These are phyloP conservation scores for Hydractinia symbiolongicarpus DNA, from an alignment of 30 jellyfish, hydroid and myxozoan genomes.

Conservation along the genomic window DNA sequence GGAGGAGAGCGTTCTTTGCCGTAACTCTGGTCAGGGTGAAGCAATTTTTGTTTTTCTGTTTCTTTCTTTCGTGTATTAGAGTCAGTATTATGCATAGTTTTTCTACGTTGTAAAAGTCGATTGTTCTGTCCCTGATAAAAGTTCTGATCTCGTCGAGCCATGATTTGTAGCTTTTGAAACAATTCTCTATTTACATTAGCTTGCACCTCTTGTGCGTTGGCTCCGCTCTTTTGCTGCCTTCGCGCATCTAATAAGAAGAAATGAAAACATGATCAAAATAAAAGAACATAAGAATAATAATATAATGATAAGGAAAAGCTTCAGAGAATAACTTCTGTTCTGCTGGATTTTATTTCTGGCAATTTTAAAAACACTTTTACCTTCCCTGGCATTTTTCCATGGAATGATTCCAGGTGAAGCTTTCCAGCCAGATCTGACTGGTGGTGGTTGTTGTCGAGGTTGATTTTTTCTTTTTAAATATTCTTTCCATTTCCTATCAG, in stretches of 20 bases:
- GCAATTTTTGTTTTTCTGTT: background rate
- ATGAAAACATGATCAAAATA: background rate
- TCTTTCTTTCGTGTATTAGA: background rate
- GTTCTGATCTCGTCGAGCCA: background rate
- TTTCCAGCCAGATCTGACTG: conserved; percentile 12
- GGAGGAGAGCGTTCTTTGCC: conserved; percentile 1
- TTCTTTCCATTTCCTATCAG: conserved; percentile 21
- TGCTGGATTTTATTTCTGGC: background rate
- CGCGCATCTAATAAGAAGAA: background rate
- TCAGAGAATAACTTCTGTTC: background rate
- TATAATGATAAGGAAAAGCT: background rate
- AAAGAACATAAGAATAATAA: too few species aligned
- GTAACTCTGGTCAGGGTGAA: background rate
- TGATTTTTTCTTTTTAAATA: background rate
- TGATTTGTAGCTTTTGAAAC: conserved; percentile 16
- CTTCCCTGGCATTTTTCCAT: conserved; percentile 25
- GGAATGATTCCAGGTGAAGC: background rate
- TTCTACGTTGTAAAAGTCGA: background rate
- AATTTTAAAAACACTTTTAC: background rate
- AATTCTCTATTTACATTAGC: conserved; percentile 17
- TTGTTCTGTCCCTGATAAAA: background rate
- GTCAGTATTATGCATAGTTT: background rate
- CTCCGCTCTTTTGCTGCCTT: background rate
- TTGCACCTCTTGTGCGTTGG: background rate
- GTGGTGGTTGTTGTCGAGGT: conserved; percentile 7